These are phyloP conservation scores for Drosophila buzzatii DNA, from an alignment of 2,888 invertebrate species.

Conservation along the genomic window DNA sequence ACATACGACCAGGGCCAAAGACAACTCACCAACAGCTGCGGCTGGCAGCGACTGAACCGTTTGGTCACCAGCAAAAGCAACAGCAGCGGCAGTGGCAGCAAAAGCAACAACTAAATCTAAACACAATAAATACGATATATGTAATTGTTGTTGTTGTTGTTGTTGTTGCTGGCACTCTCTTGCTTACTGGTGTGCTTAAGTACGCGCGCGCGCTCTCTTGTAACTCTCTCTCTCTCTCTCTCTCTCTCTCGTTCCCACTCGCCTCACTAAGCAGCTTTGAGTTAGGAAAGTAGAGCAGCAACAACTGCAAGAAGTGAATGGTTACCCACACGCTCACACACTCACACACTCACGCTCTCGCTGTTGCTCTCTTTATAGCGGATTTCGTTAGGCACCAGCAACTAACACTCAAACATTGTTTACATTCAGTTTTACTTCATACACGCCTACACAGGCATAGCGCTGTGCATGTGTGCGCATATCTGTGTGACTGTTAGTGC, in stretches of 20 bases:
- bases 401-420: constrained; percentile 28
- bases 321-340: neutral
- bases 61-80: constrained; percentile 22
- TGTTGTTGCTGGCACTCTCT: constrained; percentile 21
- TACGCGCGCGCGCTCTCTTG: constrained; percentile 3
- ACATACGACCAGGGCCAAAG: constrained; percentile 17
- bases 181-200: constrained; percentile 3
- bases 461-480: neutral
- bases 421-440: constrained; percentile 21
- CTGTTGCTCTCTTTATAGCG: constrained; percentile 3
- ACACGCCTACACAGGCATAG: neutral
- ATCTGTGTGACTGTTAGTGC: constrained; percentile 8
- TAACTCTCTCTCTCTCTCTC: constrained; percentile 15
- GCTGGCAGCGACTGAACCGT: constrained; percentile 64
- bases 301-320: constrained; percentile 42
- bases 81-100: constrained; percentile 30
- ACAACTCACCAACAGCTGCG: constrained; percentile 74
- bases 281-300: constrained; percentile 67
- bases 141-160: constrained; percentile 37
- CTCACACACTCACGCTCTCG: neutral
- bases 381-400: constrained; percentile 31
- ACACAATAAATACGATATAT: constrained; percentile 39
- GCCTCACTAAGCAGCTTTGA: neutral
- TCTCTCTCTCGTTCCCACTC: constrained; percentile 5
- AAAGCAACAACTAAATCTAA: constrained; percentile 45